Evolutionary conservation across 1,140 invertebrate genomes (phyloP), one percentile per base, ranked within the genome.

Genomic region (Heliconius hewitsoni): DNA sequence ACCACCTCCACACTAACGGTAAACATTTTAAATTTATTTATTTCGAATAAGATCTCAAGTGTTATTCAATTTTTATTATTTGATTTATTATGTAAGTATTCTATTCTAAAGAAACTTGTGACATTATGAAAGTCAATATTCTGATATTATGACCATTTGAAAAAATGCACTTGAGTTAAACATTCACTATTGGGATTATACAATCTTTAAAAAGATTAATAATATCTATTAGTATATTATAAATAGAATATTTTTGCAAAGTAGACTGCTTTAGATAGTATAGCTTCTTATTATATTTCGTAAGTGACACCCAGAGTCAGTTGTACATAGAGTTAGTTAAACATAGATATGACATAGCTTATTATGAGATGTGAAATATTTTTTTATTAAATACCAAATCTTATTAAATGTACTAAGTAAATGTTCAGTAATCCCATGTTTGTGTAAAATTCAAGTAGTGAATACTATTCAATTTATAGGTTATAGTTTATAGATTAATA

Each of bases 371-470:
- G 71, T 77, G 71, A 80, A 80, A 81, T 90, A 89, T 90, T 90
- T 90, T 89, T 90, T 84, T 90, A 90, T 87, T 86, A 90, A 84
- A 89, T 87, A 87, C 89, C 87, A 89, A 90, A 90, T 83, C 80
- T 85, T 84, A 82, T 86, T 83, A 83, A 82, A 81, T 80, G 19
- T 77, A 77, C 23, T 66, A 66, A 66, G 27, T 74, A 72, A 77
- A 77, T 42, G 34, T 81, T 81, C 75, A 76, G 60, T 50, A 50
- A 77, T 76, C 76, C 46, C 74, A 79, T 81, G 79, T 73, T 77
- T 76, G 74, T 77, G 52, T 76, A 78, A 55, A 42, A 60, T 39
- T 71, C 34, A 39, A 52, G 19, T 72, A 66, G 55, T 75, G 37
- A 81, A 76, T 74, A 78, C 18, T 72, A 77, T 70, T 81, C 70